phyloP scores from a whole-genome alignment of 2,888 invertebrate species.

The Octonoba sinensis region DNA sequence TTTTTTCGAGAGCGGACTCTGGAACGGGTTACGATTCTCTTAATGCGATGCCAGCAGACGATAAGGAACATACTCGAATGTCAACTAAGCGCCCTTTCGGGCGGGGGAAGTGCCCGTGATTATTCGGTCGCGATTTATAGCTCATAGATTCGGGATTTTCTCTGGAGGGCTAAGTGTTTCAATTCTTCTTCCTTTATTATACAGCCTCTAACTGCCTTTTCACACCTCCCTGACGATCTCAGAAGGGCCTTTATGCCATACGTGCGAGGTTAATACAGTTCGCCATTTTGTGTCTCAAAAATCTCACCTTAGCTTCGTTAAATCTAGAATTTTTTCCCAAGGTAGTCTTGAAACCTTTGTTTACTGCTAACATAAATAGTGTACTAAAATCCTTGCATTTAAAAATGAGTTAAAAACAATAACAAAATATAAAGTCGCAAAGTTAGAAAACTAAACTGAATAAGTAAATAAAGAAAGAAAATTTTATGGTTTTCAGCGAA shows the following conservation, averaged over 20 bases:
- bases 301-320: no score
- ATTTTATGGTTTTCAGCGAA: no score
- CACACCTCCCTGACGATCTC: conserved; percentile 13
- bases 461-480: no score
- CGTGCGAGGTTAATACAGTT: background rate
- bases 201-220: conserved; percentile 13
- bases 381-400: no score
- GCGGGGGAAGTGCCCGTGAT: conserved; percentile 6
- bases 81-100: conserved; percentile 23
- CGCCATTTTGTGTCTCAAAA: conserved; percentile 9
- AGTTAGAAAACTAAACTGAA: no score
- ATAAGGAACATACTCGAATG: conserved; percentile 35
- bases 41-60: conserved; percentile 18
- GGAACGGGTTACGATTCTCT: conserved; percentile 19
- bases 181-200: conserved; percentile 7
- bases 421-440: no score
- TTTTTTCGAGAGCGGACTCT: background rate
- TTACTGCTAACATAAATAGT: no score
- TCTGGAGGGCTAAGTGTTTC: conserved; percentile 12
- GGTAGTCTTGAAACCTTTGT: no score
- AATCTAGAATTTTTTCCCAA: no score
- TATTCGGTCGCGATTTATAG: conserved; percentile 37
- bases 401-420: no score
- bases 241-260: no score
- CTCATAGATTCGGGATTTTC: conserved; percentile 31